These are phyloP conservation scores for Potamarius usumacintae DNA, from an alignment of 2,113 vertebrate species.

Conservation along the genomic window DNA sequence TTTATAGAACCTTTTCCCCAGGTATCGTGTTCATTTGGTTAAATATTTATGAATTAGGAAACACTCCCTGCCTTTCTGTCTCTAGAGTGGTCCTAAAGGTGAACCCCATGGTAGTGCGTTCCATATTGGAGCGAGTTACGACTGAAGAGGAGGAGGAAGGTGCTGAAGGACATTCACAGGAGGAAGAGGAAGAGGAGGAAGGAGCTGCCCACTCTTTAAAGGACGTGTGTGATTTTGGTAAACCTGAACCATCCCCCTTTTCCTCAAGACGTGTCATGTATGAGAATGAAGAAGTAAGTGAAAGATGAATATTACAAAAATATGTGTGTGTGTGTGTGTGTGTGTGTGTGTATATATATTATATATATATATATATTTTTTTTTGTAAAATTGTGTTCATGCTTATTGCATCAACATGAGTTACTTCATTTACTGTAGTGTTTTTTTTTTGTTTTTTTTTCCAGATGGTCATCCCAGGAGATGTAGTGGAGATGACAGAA, in stretches of 20 bases:
- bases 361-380: too few relatives aligned
- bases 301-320: neutral
- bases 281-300: constrained; percentile 92
- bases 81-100: constrained; percentile 89
- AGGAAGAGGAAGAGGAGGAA: constrained; percentile 86
- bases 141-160: constrained; percentile 91
- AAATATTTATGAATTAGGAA: neutral
- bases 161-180: constrained; percentile 83
- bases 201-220: constrained; percentile 92
- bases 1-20: neutral
- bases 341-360: too few relatives aligned
- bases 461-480: constrained; percentile 98
- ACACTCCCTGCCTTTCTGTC: neutral
- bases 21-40: neutral
- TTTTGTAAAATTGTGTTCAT: neutral
- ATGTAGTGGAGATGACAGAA: constrained; percentile 89
- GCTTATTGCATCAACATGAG: neutral
- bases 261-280: constrained; percentile 98
- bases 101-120: constrained; percentile 91
- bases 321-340: too few relatives aligned
- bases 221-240: constrained; percentile 93
- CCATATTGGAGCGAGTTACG: constrained; percentile 90
- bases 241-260: constrained; percentile 93
- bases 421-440: neutral
- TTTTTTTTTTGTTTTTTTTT: constrained; percentile 34